phyloP scores from a whole-genome alignment of 2,888 invertebrate genomes.

The Thyatira batis region DNA sequence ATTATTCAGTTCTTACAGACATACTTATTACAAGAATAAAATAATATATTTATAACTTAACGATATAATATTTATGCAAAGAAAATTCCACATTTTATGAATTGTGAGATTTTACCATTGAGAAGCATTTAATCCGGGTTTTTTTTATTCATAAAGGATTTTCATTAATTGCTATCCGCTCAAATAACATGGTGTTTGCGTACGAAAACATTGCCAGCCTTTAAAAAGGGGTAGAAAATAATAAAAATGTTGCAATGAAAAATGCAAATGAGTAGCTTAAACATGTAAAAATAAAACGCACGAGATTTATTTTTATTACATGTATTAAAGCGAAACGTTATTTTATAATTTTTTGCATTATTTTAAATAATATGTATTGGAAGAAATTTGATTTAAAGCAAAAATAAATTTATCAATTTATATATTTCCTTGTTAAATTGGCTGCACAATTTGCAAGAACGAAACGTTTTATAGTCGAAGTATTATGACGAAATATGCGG shows the following conservation, averaged over 20 bases:
- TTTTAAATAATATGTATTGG: too few relatives aligned
- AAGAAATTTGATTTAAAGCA: too few relatives aligned
- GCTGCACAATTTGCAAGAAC: too few relatives aligned
- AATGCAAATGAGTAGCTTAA: slow-evolving; percentile 28
- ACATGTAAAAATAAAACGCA: slow-evolving; percentile 19
- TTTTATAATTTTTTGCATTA: too few relatives aligned
- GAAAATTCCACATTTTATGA: not conserved
- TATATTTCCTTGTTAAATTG: too few relatives aligned
- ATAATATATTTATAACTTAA: not conserved
- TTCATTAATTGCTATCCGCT: not conserved
- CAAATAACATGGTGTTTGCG: slow-evolving; percentile 5
- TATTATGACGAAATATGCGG: too few relatives aligned
- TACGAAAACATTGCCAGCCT: not conserved
- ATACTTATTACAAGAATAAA: not conserved
- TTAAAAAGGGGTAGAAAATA: slow-evolving; percentile 11
- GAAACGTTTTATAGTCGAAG: too few relatives aligned
- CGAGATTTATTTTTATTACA: slow-evolving; percentile 22
- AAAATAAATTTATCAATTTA: too few relatives aligned
- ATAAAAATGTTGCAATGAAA: slow-evolving; percentile 23
- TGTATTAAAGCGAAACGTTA: slow-evolving; percentile 21
- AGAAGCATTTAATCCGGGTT: not conserved
- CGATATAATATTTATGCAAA: not conserved
- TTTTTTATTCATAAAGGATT: not conserved
- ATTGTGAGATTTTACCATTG: not conserved
- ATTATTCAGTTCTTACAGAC: too few relatives aligned